phyloP scores from a whole-genome alignment of 2,888 invertebrate genomes.

The Perithous albicinctus region DNA sequence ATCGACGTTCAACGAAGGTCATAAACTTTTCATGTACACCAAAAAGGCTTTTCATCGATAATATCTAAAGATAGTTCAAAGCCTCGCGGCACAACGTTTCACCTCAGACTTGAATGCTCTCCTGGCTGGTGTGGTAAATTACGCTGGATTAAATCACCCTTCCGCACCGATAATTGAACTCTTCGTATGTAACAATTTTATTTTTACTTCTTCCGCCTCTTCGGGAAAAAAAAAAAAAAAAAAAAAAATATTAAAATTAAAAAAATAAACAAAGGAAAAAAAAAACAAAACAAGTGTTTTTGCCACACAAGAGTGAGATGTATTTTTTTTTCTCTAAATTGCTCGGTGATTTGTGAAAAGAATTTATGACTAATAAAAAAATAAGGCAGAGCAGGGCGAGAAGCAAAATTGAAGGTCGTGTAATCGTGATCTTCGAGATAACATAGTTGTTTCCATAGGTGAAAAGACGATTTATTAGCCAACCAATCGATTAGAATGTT shows the following conservation, averaged over 20 bases:
- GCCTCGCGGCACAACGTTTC: slow-evolving; percentile 7
- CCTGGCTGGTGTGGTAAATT: neutral
- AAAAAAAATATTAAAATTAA: too few species aligned
- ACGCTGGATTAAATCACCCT: slow-evolving; percentile 36
- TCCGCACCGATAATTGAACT: slow-evolving; percentile 52
- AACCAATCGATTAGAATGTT: slow-evolving; percentile 6
- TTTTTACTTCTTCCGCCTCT: slow-evolving; percentile 41
- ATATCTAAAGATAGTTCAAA: slow-evolving; percentile 63
- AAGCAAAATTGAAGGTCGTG: neutral
- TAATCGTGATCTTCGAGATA: slow-evolving; percentile 15
- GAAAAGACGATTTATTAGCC: slow-evolving; percentile 25
- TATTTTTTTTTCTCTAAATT: too few species aligned
- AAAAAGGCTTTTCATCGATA: slow-evolving; percentile 54
- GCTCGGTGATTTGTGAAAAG: too few species aligned
- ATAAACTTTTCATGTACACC: slow-evolving; percentile 30
- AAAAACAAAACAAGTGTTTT: too few species aligned
- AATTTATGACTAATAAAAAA: too few species aligned
- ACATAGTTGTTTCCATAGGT: slow-evolving; percentile 23
- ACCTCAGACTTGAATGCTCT: neutral
- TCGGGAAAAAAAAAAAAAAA: neutral
- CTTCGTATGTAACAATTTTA: slow-evolving; percentile 26
- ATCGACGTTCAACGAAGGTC: slow-evolving; percentile 28
- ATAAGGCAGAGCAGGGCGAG: neutral
- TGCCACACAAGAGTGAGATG: too few species aligned
- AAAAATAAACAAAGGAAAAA: too few species aligned